Conservation (phyloP, 1,140 invertebrate genomes). For the Caenorhabditis inopinata region DNA sequence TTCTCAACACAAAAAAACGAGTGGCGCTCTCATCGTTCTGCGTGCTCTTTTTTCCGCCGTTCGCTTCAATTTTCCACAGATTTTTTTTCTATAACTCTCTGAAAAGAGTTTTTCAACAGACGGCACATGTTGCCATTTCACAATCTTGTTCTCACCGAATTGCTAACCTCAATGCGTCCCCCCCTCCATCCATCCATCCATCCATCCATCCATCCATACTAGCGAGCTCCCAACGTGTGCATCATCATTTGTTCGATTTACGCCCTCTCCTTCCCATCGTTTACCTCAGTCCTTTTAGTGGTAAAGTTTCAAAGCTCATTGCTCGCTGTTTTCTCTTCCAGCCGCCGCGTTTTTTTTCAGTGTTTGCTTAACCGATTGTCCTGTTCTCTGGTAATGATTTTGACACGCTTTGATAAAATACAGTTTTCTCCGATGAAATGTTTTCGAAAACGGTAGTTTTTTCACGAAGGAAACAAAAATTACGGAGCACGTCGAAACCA, state of each 20-base stretch:
- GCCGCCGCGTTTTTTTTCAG: background rate
- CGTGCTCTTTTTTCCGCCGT: constrained; percentile 5
- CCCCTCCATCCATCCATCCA: too few relatives aligned
- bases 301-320: constrained; percentile 20
- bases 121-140: background rate
- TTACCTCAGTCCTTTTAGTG: background rate
- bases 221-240: background rate
- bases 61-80: constrained; percentile 14
- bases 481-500: too few relatives aligned
- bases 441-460: too few relatives aligned
- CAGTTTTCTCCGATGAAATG: too few relatives aligned
- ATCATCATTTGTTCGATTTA: background rate
- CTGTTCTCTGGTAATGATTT: background rate
- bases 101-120: background rate
- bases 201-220: too few relatives aligned
- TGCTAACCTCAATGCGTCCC: too few relatives aligned
- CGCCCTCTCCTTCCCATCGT: background rate
- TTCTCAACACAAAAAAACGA: background rate
- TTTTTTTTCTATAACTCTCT: background rate
- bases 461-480: too few relatives aligned
- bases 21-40: background rate
- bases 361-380: constrained; percentile 13
- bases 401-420: background rate
- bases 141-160: too few relatives aligned
- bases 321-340: background rate